phyloP scores from a whole-genome alignment of 2,888 invertebrate species.

The Trichogramma dendrolimi region DNA sequence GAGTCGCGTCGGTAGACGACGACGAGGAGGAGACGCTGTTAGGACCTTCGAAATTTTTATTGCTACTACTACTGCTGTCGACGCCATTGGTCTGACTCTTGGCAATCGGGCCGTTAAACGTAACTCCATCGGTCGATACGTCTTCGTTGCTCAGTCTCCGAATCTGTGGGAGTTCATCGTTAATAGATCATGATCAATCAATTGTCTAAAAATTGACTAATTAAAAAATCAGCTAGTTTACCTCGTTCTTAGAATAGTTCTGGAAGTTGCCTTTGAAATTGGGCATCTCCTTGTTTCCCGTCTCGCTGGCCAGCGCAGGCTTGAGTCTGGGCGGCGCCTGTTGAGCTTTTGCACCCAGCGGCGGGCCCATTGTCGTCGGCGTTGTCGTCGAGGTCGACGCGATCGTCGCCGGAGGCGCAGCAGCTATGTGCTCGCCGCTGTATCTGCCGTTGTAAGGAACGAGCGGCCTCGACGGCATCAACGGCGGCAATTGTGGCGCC shows the following conservation, averaged over 20 bases:
- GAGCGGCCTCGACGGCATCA: slow-evolving; percentile 40
- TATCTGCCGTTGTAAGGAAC: slow-evolving; percentile 32
- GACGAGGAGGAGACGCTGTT: slow-evolving; percentile 38
- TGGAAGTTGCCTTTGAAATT: slow-evolving; percentile 50
- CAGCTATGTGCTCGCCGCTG: slow-evolving; percentile 28
- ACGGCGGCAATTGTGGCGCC: slow-evolving; percentile 27
- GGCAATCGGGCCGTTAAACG: slow-evolving; percentile 56
- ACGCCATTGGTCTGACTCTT: slow-evolving; percentile 47
- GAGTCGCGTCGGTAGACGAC: slow-evolving; percentile 14
- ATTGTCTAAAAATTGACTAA: not conserved
- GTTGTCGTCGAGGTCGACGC: slow-evolving; percentile 28
- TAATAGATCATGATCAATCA: not conserved
- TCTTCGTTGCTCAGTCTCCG: slow-evolving; percentile 63
- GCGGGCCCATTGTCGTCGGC: not conserved
- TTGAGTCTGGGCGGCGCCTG: slow-evolving; percentile 46
- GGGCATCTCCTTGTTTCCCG: slow-evolving; percentile 48
- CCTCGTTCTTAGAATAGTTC: slow-evolving; percentile 50
- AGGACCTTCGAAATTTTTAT: slow-evolving; percentile 43
- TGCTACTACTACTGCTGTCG: slow-evolving; percentile 14
- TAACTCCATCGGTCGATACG: slow-evolving; percentile 57
- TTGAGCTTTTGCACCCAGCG: slow-evolving; percentile 1
- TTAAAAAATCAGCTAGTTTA: slow-evolving; percentile 30
- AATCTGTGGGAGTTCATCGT: slow-evolving; percentile 52
- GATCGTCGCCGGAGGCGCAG: not conserved
- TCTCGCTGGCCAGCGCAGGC: slow-evolving; percentile 42